phyloP scores from a whole-genome alignment of 2,888 invertebrate species.

The Sarcophaga variegata region DNA sequence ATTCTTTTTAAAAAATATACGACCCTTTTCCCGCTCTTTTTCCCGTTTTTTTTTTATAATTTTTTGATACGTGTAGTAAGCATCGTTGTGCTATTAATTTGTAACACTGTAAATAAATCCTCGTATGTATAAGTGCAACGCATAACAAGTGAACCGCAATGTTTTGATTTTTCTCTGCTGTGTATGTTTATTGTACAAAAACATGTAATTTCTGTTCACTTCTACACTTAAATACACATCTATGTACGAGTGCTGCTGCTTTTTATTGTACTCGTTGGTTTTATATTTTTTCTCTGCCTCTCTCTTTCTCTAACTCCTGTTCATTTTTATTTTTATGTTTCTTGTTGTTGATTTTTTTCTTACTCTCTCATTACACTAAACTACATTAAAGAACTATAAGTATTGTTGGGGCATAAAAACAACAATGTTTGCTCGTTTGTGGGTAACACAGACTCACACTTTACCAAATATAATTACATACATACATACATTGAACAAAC shows the following conservation, averaged over 20 bases:
- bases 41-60: background rate
- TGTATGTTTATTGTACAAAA: conserved; percentile 35
- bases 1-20: background rate
- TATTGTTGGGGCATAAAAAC: conserved; percentile 52
- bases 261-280: background rate
- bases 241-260: conserved; percentile 7
- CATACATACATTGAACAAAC: background rate
- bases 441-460: background rate
- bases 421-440: conserved; percentile 37
- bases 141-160: conserved; percentile 59
- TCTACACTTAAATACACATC: background rate
- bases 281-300: background rate
- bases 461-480: background rate
- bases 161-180: conserved; percentile 50
- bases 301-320: background rate
- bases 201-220: conserved; percentile 27
- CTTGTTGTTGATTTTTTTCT: conserved; percentile 12
- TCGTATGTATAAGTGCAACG: conserved; percentile 14
- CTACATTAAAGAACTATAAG: conserved; percentile 60
- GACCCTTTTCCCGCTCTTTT: background rate
- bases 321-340: background rate
- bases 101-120: conserved; percentile 43
- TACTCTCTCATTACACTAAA: conserved; percentile 58
- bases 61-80: background rate
- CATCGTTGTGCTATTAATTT: conserved; percentile 16